A percentile compares a stretch with the other conserved stretches of the same genome.
Conservation (phyloP, 2,797 vertebrate species). For the Novumbra hubbsi region DNA sequence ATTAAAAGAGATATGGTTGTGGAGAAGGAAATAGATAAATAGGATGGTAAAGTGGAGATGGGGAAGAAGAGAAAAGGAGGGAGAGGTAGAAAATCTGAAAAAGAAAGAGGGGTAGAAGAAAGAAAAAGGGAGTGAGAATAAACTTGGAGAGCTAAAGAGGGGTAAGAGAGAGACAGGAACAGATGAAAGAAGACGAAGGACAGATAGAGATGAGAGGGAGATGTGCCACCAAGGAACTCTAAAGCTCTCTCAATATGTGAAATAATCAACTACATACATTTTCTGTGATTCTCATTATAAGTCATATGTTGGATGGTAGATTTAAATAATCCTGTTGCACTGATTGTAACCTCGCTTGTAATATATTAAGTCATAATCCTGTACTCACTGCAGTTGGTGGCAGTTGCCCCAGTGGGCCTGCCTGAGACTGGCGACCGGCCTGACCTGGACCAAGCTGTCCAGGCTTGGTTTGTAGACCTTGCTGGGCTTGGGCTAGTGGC, state of each 20-base stretch:
- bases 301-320: background rate
- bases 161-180: background rate
- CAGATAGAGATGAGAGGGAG: background rate
- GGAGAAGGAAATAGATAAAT: background rate
- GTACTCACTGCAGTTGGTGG: conserved; percentile 61
- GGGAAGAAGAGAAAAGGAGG: background rate
- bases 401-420: conserved; percentile 46
- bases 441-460: conserved; percentile 61
- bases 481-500: conserved; percentile 71
- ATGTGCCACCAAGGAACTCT: background rate
- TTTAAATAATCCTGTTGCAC: background rate
- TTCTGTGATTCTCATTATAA: background rate
- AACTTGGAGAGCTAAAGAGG: background rate
- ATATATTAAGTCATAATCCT: background rate
- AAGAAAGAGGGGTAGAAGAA: background rate
- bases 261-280: conserved; percentile 1
- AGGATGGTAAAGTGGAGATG: background rate
- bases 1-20: background rate
- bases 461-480: conserved; percentile 66
- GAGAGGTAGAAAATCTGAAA: background rate
- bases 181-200: background rate
- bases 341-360: background rate
- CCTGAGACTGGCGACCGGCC: conserved; percentile 48
- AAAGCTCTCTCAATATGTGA: background rate
- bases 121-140: background rate